phyloP scores from a whole-genome alignment of 2,888 invertebrate species.

The Pegoplata infirma region DNA sequence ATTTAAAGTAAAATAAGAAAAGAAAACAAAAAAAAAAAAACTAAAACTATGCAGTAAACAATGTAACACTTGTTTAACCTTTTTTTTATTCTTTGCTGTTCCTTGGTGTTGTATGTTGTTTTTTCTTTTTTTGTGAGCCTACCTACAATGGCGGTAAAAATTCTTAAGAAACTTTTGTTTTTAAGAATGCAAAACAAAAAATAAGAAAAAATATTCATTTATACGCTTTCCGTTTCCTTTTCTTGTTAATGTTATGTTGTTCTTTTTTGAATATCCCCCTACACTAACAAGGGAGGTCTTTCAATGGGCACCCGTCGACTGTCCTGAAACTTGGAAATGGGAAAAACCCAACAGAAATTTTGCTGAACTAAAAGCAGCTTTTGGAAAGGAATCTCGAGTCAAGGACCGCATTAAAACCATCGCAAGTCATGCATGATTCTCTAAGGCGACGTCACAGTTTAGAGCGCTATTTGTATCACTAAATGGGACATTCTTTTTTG shows the following conservation, averaged over 20 bases:
- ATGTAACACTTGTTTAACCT: conserved; percentile 40
- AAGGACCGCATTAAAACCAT: too few relatives aligned
- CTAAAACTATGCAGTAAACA: conserved; percentile 18
- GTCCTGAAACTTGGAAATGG: too few relatives aligned
- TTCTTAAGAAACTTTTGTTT: conserved; percentile 27
- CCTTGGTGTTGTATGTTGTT: not conserved
- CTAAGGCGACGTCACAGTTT: too few relatives aligned
- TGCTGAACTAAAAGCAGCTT: too few relatives aligned
- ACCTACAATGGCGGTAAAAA: conserved; percentile 19
- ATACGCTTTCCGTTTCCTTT: conserved; percentile 51
- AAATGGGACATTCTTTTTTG: too few relatives aligned
- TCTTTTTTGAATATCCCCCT: not conserved
- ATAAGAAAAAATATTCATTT: conserved; percentile 34
- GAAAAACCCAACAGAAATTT: too few relatives aligned
- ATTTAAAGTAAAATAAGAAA: not conserved
- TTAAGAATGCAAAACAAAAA: not conserved
- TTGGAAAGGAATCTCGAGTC: too few relatives aligned
- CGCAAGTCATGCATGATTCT: too few relatives aligned
- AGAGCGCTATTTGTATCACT: too few relatives aligned
- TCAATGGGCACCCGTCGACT: too few relatives aligned
- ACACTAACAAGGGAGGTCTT: not conserved
- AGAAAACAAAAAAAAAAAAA: not conserved
- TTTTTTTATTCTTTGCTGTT: not conserved
- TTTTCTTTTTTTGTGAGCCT: too few relatives aligned
- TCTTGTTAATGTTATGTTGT: conserved; percentile 24